Base-by-base conservation (phyloP, 2,797 vertebrate species). In the Pelochelys cantorii region DNA sequence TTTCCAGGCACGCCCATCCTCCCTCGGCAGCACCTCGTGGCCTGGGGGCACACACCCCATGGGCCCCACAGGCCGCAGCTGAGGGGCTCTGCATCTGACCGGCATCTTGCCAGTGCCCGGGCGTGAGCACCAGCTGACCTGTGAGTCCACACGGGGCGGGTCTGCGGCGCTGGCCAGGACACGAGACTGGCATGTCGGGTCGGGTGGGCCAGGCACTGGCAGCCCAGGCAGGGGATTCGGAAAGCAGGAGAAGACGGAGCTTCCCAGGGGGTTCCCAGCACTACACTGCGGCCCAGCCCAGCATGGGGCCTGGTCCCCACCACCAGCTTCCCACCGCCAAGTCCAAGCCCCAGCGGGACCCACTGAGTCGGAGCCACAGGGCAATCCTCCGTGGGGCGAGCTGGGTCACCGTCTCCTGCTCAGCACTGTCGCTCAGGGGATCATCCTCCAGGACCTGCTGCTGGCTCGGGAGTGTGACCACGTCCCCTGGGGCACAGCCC, bases 371-470 rank as follows among this genome's bases (percentile, higher is more conserved):
- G 52, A 98, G 97, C 11, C 85, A 89, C 54, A 98, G 54, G 10
- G 95, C 90, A 48, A 98, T 68, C 60, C 90, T 95, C 92, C 98
- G 98, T 7, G 98, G 98, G 13, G 96, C 96, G 59, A 98, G 97
- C 86, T 98, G 98, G 9, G 97, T 97, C 87, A 97, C 95, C 6
- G 93, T 95, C 13, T 96, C 94, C 9, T 48, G 92, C 3, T 92
- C 93, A 27, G 1, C 11, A 48, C 68, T 90, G 48, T 96, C 93
- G 93, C 95, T 97, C 68, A 98, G 95, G 0, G 97, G 80, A 53
- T n/a, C 80, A 86, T 98, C 87, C 88, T 97, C 97, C 83, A 95
- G 65, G 71, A 90, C 22, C 11, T 92, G 82, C 60, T 71, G 75
- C 23, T n/a, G 7, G 17, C 96, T 53, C 1, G 10, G 79, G 6